Evolutionary conservation across 1,140 invertebrate species (phyloP).

Genomic region (Glossosoma conforme): DNA sequence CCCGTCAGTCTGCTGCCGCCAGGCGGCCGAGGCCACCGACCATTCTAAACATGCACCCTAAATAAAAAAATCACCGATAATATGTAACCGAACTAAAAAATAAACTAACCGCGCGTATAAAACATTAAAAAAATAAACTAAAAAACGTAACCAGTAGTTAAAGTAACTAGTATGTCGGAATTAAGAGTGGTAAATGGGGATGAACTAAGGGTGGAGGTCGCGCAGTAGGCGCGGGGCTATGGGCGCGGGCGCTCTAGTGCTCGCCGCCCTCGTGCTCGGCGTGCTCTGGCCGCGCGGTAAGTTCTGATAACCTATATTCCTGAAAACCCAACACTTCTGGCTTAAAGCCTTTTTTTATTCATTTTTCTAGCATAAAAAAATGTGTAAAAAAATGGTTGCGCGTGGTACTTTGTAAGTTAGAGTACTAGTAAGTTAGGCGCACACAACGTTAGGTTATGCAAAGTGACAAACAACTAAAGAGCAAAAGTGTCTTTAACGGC

Average conservation of each 20-base stretch:
- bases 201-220: conserved; percentile 25
- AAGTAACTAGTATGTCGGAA: conserved; percentile 28
- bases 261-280: conserved; percentile 30
- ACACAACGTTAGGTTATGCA: too few relatives aligned
- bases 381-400: too few relatives aligned
- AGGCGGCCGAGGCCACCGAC: conserved; percentile 32
- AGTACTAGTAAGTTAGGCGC: too few relatives aligned
- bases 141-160: conserved; percentile 26
- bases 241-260: conserved; percentile 24
- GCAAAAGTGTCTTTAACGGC: too few relatives aligned
- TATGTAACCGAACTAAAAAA: conserved; percentile 29
- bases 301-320: too few relatives aligned
- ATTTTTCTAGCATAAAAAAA: too few relatives aligned
- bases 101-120: conserved; percentile 23
- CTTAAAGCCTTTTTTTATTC: too few relatives aligned
- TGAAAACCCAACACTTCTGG: too few relatives aligned
- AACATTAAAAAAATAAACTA: too few relatives aligned
- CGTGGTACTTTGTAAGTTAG: too few relatives aligned
- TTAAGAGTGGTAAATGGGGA: conserved; percentile 27
- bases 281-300: conserved; percentile 28
- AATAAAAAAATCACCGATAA: conserved; percentile 29
- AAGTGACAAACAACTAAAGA: too few relatives aligned
- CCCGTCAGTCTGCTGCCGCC: conserved; percentile 30
- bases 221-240: conserved; percentile 29
- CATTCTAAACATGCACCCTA: conserved; percentile 32